Evolutionary conservation across 2,113 vertebrate species (phyloP).

Genomic region (Sinosuthora webbiana): DNA sequence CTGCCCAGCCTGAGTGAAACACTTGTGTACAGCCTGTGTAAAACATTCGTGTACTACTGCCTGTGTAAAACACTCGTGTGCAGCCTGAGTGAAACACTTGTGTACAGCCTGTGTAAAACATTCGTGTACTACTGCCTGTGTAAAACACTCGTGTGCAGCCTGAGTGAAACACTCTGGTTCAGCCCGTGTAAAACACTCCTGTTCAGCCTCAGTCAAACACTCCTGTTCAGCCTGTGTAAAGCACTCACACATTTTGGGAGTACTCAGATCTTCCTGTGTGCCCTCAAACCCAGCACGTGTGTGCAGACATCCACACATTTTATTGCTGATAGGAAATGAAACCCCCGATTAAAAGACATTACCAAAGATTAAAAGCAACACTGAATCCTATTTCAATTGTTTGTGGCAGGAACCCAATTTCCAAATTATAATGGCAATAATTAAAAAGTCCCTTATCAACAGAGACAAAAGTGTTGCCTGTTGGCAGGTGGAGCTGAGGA

Average conservation of each 20-base stretch:
- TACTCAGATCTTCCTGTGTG: background rate
- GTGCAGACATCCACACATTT: background rate
- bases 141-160: background rate
- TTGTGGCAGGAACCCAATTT: conserved; percentile 66
- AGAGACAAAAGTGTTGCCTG: conserved; percentile 29
- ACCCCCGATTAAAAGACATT: conserved; percentile 52
- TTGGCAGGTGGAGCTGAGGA: conserved; percentile 7
- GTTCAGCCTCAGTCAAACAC: background rate
- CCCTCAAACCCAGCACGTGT: background rate
- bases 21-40: background rate
- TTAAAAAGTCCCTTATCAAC: conserved; percentile 69
- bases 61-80: background rate
- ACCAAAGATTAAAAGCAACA: conserved; percentile 32
- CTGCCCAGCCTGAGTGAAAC: background rate
- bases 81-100: no score
- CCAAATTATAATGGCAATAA: conserved; percentile 70
- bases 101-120: background rate
- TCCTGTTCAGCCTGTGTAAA: background rate
- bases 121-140: no score
- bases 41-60: background rate
- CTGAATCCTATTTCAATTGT: conserved; percentile 58
- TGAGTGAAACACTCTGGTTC: background rate
- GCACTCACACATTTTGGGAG: background rate
- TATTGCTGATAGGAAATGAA: conserved; percentile 30
- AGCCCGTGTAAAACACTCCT: background rate